A percentile compares a stretch with the other conserved stretches of the same genome.
Evolutionary conservation across 2,888 invertebrate species (phyloP).

Genomic region (Scaptomyza cyrtandrae): DNA sequence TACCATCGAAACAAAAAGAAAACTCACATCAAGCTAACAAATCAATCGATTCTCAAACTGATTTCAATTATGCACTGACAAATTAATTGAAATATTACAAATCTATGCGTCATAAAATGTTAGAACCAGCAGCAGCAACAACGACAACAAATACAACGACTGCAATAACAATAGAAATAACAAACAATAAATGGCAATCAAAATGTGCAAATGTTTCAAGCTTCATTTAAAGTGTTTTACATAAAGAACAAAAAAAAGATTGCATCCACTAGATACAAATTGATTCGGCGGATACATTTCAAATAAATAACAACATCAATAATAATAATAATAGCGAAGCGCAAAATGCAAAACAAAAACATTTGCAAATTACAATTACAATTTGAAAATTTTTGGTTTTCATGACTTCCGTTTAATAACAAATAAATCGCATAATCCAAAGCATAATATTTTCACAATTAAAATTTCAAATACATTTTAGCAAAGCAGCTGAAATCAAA

Average conservation of each 20-base stretch:
- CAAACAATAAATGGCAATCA: conserved; percentile 59
- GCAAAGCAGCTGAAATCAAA: conserved; percentile 72
- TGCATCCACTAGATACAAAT: conserved; percentile 49
- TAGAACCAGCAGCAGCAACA: conserved; percentile 53
- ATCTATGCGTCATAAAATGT: conserved; percentile 75
- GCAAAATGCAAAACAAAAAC: conserved; percentile 51
- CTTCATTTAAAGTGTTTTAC: conserved; percentile 60
- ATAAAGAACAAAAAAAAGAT: no score
- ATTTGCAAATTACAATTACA: conserved; percentile 62
- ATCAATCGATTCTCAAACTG: conserved; percentile 48
- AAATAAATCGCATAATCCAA: conserved; percentile 81
- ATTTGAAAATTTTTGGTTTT: conserved; percentile 53
- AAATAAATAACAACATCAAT: conserved; percentile 69
- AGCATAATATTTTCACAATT: conserved; percentile 79
- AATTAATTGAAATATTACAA: conserved; percentile 77
- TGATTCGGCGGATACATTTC: conserved; percentile 77
- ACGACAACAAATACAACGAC: conserved; percentile 28
- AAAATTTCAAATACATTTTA: conserved; percentile 81
- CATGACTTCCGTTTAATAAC: conserved; percentile 79
- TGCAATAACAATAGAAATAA: conserved; percentile 44
- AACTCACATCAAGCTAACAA: conserved; percentile 26
- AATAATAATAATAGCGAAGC: conserved; percentile 34
- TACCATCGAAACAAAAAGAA: background rate
- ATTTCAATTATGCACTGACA: conserved; percentile 67
- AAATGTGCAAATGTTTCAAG: conserved; percentile 72